A percentile compares a stretch with the other conserved stretches of the same genome.
phyloP scores from a whole-genome alignment of 2,113 vertebrate species.

The Haemorhous mexicanus region DNA sequence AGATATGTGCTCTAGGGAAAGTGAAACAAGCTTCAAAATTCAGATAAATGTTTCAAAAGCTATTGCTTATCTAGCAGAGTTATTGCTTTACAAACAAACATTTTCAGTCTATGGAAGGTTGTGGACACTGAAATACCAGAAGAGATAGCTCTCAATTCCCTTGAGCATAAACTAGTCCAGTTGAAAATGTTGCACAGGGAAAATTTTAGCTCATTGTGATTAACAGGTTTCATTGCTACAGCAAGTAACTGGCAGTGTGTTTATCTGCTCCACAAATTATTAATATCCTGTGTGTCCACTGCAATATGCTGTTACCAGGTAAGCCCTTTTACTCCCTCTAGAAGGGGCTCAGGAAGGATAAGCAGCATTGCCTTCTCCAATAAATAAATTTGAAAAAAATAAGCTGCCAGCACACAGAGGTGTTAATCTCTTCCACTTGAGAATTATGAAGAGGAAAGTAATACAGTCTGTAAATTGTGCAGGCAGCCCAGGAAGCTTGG shows the following conservation, averaged over 20 bases:
- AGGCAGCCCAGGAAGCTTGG: background rate
- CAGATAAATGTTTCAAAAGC: background rate
- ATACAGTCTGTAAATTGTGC: slow-evolving; percentile 28
- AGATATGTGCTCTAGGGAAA: background rate
- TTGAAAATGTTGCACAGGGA: background rate
- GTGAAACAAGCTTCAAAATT: background rate
- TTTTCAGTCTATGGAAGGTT: background rate
- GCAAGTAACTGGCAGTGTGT: background rate
- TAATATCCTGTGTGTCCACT: background rate
- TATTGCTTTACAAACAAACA: background rate
- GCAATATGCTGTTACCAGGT: background rate
- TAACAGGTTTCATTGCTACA: background rate
- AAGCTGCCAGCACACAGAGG: background rate
- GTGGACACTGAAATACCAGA: background rate
- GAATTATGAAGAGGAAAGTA: background rate
- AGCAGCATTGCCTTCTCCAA: background rate
- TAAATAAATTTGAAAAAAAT: background rate
- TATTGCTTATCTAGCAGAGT: background rate
- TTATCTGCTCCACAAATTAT: background rate
- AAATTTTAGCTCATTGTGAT: slow-evolving; percentile 5
- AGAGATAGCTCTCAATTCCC: background rate
- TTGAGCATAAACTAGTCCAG: background rate
- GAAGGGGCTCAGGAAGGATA: background rate
- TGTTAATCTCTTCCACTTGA: slow-evolving; percentile 22
- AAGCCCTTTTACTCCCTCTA: background rate